Percentiles rank a stretch among this genome's conserved stretches.
Evolutionary conservation across 1,140 invertebrate genomes (phyloP).

Genomic region (Philaenus spumarius): DNA sequence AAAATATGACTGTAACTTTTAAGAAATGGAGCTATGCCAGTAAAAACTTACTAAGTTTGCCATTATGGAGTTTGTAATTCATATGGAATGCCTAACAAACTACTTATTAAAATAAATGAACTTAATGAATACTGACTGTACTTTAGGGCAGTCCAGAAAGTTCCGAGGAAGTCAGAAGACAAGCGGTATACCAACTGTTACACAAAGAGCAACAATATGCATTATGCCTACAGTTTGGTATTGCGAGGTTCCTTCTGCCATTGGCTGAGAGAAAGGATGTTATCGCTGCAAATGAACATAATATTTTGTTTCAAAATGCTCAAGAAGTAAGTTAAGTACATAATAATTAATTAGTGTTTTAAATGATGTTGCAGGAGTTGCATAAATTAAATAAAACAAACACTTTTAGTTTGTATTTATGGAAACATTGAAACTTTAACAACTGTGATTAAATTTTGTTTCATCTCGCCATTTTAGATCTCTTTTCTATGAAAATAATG

Average conservation of each 20-base stretch:
- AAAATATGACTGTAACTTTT: too few relatives aligned
- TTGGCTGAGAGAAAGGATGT: slow-evolving; percentile 64
- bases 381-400: too few relatives aligned
- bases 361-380: too few relatives aligned
- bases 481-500: too few relatives aligned
- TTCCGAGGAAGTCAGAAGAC: slow-evolving; percentile 22
- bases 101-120: background rate
- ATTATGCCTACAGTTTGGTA: slow-evolving; percentile 62
- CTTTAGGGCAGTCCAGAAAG: slow-evolving; percentile 16
- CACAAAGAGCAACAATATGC: slow-evolving; percentile 66
- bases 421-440: too few relatives aligned
- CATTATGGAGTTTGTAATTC: too few relatives aligned
- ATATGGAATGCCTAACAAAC: background rate
- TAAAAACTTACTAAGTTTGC: too few relatives aligned
- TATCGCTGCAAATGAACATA: slow-evolving; percentile 62
- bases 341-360: background rate
- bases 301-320: slow-evolving; percentile 72
- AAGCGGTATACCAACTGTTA: slow-evolving; percentile 51
- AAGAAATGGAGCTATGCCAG: too few relatives aligned
- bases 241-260: slow-evolving; percentile 63
- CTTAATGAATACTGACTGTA: background rate
- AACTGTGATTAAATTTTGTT: too few relatives aligned
- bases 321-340: slow-evolving; percentile 66
- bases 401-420: too few relatives aligned
- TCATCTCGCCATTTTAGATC: too few relatives aligned